Base-by-base conservation (phyloP, 2,797 vertebrate genomes). In the Parambassis ranga region DNA sequence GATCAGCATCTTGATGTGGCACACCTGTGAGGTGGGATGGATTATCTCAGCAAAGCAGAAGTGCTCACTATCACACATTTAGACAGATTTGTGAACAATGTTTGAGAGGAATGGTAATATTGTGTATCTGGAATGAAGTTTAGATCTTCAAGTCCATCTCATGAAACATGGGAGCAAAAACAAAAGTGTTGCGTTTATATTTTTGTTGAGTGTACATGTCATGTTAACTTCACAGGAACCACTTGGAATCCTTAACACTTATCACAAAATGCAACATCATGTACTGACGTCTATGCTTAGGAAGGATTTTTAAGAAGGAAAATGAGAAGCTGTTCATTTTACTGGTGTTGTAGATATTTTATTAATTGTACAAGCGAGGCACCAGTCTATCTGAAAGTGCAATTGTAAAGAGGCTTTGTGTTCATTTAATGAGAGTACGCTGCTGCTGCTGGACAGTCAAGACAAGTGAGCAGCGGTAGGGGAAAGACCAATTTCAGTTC, bases 391-490 rank as follows among this genome's bases (percentile, higher is more conserved):
- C 14, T 48, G 35, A 55, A 56, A 52, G 50, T 64, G 53, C 64
- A 47, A 68, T 51, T 67, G 39, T 63, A 53, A 58, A 47, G 24
- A 35, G 30, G 47, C 53, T 65, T 57, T 66, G 71, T 74, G 50
- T 37, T 73, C 23, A 30, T 78, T 74, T 72, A 79, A 80, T 75
- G 66, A 71, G 71, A 65, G 65, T 71, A 44, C 51, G 47, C 58
- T 49, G 47, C 58, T 49, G 42, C 46, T 37, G 53, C 46, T 47
- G 67, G 63, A 65, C 59, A 58, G 59, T 57, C 47, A 14, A 60
- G 59, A 67, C 57, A 71, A 63, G 38, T 3, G 37, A 69, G 50
- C 53, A 58, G 55, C 31, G 3, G 27, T 26, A 10, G 39, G 63
- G 32, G 27, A 26, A 76, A 50, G 43, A 76, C 5, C 49, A 39